Percentiles rank a stretch among this genome's conserved stretches.
Conservation (phyloP, 2,888 invertebrate genomes). For the Erebia ligea region DNA sequence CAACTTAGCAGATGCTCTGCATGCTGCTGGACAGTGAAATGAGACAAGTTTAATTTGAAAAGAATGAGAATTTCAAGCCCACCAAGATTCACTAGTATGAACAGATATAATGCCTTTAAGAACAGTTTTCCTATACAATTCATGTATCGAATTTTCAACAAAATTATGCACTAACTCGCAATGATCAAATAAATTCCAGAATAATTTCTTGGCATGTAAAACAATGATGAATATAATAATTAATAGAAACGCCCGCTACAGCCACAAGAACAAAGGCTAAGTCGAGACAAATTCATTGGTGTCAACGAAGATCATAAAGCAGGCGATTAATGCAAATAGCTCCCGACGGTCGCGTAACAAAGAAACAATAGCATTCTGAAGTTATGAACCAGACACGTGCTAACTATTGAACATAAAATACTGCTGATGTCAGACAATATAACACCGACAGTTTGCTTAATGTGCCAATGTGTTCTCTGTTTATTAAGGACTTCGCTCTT, state of each 20-base stretch:
- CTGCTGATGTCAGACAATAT: conserved; percentile 25
- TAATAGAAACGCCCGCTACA: conserved; percentile 19
- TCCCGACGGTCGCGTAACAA: conserved; percentile 56
- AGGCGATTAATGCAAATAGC: conserved; percentile 64
- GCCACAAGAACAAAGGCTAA: conserved; percentile 46
- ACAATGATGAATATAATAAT: conserved; percentile 16
- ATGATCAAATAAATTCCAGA: not conserved
- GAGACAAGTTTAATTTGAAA: conserved; percentile 10
- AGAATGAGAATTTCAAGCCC: not conserved
- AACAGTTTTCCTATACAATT: not conserved
- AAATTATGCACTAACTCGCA: not conserved
- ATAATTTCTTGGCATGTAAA: not conserved
- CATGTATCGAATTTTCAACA: not conserved
- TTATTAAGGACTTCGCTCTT: conserved; percentile 14
- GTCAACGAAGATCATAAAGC: conserved; percentile 65
- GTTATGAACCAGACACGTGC: conserved; percentile 56
- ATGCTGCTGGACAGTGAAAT: conserved; percentile 37
- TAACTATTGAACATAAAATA: conserved; percentile 39
- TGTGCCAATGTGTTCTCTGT: conserved; percentile 22
- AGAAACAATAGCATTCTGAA: conserved; percentile 64
- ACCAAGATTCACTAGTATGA: not conserved
- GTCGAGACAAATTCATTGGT: conserved; percentile 49
- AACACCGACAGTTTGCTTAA: conserved; percentile 23
- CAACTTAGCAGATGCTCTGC: conserved; percentile 56
- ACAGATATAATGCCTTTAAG: no score